These are phyloP conservation scores for Tetrao urogallus DNA, from an alignment of 2,113 vertebrate genomes.

Conservation along the genomic window DNA sequence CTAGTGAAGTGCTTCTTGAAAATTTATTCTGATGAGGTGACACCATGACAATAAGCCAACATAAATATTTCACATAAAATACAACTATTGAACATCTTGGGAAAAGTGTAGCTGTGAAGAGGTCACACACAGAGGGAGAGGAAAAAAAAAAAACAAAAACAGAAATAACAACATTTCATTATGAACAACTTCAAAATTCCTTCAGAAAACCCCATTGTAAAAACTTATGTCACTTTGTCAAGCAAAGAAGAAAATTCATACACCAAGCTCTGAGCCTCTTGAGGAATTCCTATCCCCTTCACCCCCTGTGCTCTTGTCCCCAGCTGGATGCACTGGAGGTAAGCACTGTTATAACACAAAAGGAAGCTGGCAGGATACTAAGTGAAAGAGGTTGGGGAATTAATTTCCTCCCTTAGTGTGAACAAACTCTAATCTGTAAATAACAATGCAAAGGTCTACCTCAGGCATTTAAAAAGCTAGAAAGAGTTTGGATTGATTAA, in stretches of 20 bases:
- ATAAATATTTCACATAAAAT: neutral
- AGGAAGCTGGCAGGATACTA: neutral
- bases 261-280: neutral
- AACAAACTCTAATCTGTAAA: neutral
- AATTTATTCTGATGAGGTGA: neutral
- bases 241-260: neutral
- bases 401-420: neutral
- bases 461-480: neutral
- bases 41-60: neutral
- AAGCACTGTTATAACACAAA: neutral
- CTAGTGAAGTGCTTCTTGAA: neutral
- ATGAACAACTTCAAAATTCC: neutral
- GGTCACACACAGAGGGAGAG: too few species aligned
- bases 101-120: neutral
- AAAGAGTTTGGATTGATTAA: neutral
- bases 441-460: neutral
- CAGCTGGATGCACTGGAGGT: fast-evolving
- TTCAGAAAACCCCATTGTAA: neutral
- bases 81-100: neutral
- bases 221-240: neutral
- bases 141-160: too few species aligned
- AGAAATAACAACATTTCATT: neutral
- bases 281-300: fast-evolving
- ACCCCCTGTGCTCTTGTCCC: neutral
- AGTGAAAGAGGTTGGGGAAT: neutral